These are phyloP conservation scores for Coelopa pilipes DNA, from an alignment of 2,888 invertebrate genomes.

Conservation along the genomic window DNA sequence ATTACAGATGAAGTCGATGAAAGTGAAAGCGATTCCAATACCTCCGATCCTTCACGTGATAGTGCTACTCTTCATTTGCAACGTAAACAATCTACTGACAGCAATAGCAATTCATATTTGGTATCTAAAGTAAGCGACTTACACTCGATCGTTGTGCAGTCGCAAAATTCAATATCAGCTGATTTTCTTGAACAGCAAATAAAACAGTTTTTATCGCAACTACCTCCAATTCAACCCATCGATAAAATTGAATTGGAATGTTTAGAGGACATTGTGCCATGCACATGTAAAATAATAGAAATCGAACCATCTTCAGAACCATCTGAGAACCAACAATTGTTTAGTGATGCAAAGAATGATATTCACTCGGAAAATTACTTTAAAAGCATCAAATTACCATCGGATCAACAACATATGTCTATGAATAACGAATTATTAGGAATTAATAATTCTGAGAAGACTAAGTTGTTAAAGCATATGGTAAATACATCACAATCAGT, in stretches of 20 bases:
- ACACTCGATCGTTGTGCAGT: neutral
- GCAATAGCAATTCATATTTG: conserved; percentile 49
- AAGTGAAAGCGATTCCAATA: conserved; percentile 57
- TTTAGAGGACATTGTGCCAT: conserved; percentile 51
- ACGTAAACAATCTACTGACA: conserved; percentile 48
- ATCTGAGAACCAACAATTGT: too few relatives aligned
- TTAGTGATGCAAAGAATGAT: too few relatives aligned
- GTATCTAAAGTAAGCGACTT: neutral
- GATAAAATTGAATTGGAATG: conserved; percentile 45
- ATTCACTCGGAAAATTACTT: neutral
- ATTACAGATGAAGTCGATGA: conserved; percentile 48
- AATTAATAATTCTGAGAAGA: neutral
- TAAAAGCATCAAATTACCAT: conserved; percentile 2
- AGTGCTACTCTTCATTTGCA: conserved; percentile 40
- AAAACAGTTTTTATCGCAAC: conserved; percentile 40
- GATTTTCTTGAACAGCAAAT: conserved; percentile 44
- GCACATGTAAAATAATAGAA: conserved; percentile 54
- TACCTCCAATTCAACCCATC: conserved; percentile 34
- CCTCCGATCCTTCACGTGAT: conserved; percentile 60
- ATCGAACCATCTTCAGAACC: conserved; percentile 34
- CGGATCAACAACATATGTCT: too few relatives aligned
- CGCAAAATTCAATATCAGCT: neutral
- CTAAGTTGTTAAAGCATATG: neutral
- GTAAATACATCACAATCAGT: conserved; percentile 27
- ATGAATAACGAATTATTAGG: conserved; percentile 6